Conservation (phyloP, 2,113 vertebrate genomes). For the Platanista minor region DNA sequence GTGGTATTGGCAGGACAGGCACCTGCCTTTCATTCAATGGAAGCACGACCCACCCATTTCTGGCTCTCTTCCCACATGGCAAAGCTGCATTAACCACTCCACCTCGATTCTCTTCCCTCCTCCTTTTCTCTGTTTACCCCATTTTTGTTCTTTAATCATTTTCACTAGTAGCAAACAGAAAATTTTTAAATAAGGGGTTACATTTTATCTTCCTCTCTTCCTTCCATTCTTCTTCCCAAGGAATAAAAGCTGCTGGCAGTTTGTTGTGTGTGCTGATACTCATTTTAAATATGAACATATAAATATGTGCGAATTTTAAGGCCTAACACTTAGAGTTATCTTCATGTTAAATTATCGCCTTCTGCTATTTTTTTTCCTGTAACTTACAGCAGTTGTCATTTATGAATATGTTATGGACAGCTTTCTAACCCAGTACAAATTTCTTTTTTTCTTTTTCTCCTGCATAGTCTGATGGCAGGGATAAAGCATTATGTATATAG, state of each 20-base stretch:
- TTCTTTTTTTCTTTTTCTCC: not conserved
- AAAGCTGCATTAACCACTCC: rapidly evolving
- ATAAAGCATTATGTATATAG: not conserved
- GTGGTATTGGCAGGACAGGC: rapidly evolving
- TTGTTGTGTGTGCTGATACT: not conserved
- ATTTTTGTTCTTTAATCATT: not conserved
- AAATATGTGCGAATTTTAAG: not conserved
- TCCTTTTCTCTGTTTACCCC: rapidly evolving
- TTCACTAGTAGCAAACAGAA: not conserved
- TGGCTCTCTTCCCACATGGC: too few species aligned
- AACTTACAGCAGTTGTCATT: not conserved
- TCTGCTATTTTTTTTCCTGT: not conserved
- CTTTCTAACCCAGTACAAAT: not conserved
- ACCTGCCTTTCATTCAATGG: not conserved
- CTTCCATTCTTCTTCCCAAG: not conserved
- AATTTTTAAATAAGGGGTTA: not conserved
- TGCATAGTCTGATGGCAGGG: not conserved
- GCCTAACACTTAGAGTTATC: not conserved
- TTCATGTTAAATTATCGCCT: not conserved
- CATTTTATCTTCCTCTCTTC: not conserved
- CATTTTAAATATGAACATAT: not conserved
- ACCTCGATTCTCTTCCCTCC: not conserved
- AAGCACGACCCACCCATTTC: rapidly evolving
- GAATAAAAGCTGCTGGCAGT: not conserved
- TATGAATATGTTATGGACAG: not conserved